Evolutionary conservation across 2,113 vertebrate species (phyloP).

Genomic region (Rhinopithecus roxellana): DNA sequence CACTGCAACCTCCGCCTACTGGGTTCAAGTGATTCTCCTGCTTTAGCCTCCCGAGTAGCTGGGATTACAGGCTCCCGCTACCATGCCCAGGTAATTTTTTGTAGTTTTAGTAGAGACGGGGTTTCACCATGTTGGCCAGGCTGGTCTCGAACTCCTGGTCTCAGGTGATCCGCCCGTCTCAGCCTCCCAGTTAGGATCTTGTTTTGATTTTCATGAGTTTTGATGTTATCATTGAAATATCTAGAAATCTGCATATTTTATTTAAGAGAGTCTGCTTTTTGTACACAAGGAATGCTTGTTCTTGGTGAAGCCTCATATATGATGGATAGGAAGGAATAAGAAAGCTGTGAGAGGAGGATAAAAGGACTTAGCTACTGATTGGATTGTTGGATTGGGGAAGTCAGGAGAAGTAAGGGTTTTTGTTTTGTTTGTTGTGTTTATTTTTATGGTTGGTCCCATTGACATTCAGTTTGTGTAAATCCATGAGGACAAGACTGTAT

Average conservation of each 20-base stretch:
- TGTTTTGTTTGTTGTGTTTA: background rate
- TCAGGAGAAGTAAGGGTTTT: background rate
- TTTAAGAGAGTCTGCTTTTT: background rate
- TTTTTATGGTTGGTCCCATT: background rate
- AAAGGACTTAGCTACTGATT: background rate
- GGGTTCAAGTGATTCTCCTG: no score
- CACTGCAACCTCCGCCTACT: no score
- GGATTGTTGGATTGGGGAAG: background rate
- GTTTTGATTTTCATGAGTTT: background rate
- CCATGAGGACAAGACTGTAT: background rate
- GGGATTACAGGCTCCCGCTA: no score
- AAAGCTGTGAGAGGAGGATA: background rate
- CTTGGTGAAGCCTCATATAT: background rate
- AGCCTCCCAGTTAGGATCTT: background rate
- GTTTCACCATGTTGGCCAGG: no score
- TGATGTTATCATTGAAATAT: background rate
- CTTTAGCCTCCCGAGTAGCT: no score
- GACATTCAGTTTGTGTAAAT: background rate
- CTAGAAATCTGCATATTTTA: background rate
- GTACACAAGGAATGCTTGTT: background rate
- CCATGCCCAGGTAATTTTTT: no score
- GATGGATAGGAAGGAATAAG: background rate
- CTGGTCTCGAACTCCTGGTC: no score
- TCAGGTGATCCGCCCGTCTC: no score
- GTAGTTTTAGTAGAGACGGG: no score